Evolutionary conservation across 2,113 vertebrate genomes (phyloP), one percentile per base, ranked within the genome.

Genomic region (Pseudorasbora parva): DNA sequence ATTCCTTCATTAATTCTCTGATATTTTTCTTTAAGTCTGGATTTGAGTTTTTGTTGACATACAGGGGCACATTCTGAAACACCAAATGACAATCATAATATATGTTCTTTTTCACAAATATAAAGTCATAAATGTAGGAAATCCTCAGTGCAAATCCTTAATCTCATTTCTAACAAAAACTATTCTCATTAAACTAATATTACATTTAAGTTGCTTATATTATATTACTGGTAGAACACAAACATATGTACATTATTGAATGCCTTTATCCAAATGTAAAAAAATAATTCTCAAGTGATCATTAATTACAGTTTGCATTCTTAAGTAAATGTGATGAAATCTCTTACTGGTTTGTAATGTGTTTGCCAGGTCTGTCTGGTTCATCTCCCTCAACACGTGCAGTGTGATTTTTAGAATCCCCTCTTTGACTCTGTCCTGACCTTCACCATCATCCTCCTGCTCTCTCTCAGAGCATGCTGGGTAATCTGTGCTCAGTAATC

Each of bases 321-420:
- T 59, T 12, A 4, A 47, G 12, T 14, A 12, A n/a, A 56, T 56
- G 19, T 56, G 21, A 10, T 23, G 9, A 57, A 57, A 57, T 57
- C 23, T 59, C 57, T 59, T 25, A 59, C 57, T 59, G 9, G 57
- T 25, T 23, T 59, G 57, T 11, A 59, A 25, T 49, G 7, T 45
- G 21, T 41, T 72, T n/a, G 80, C 51, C 1, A 72, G 33, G 6
- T 82, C 19, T 59, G 33, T 21, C 33, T 47, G 80, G n/a, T 73
- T 73, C 68, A 82, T 59, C 30, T 72, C n/a, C 57, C n/a, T 25
- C 2, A 59, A 23, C n/a, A 59, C 10, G 11, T 59, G n/a, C n/a
- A 59, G n/a, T 74, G 81, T 74, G 56, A 82, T 60, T 19, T 62
- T 74, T 9, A 82, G 56, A 25, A 51, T 14, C 15, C 41, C 81